phyloP scores from a whole-genome alignment of 2,888 invertebrate species.

The Rhimphoctona megacephalus region DNA sequence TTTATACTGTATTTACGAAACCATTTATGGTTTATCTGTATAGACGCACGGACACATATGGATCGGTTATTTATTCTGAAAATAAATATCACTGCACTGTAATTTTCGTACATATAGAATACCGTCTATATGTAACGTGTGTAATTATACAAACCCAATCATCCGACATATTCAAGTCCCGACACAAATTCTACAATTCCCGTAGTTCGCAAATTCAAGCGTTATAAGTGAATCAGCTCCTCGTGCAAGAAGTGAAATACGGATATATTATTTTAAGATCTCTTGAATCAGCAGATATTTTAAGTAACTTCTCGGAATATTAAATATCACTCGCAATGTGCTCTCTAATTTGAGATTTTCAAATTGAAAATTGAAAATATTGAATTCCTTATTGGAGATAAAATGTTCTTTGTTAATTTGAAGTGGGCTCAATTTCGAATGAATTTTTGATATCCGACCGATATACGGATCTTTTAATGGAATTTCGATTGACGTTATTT shows the following conservation, averaged over 20 bases:
- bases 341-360: not conserved
- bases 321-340: not conserved
- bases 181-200: slow-evolving; percentile 52
- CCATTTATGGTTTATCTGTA: slow-evolving; percentile 30
- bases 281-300: slow-evolving; percentile 3
- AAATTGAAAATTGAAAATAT: not conserved
- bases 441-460: not conserved
- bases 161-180: slow-evolving; percentile 51
- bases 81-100: not conserved
- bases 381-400: not conserved
- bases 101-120: slow-evolving; percentile 10
- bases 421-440: not conserved
- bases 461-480: not conserved
- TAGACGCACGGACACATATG: not conserved
- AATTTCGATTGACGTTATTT: not conserved
- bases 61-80: not conserved
- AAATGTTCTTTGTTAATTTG: not conserved
- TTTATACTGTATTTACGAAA: slow-evolving; percentile 5
- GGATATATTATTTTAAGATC: slow-evolving; percentile 40
- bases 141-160: slow-evolving; percentile 46
- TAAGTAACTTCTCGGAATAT: slow-evolving; percentile 22
- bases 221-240: slow-evolving; percentile 54
- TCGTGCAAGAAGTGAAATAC: slow-evolving; percentile 2
- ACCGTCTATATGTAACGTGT: not conserved
- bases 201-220: slow-evolving; percentile 23